phyloP scores from a whole-genome alignment of 2,113 vertebrate species.

The Odocoileus hemionus region DNA sequence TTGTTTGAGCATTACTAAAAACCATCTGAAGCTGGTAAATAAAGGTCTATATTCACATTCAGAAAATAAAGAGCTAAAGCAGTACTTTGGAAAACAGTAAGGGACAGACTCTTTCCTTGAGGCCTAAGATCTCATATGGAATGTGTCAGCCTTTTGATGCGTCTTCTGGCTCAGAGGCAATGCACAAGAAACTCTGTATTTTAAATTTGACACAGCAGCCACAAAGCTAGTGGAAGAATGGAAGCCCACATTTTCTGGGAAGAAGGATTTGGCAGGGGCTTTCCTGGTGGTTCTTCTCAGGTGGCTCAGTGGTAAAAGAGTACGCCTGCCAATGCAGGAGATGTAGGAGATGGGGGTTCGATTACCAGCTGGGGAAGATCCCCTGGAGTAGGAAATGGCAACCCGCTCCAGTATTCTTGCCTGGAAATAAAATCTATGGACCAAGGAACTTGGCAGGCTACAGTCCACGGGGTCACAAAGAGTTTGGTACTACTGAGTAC shows the following conservation, averaged over 20 bases:
- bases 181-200: constrained; percentile 26
- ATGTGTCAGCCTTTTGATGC: neutral
- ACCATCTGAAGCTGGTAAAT: constrained; percentile 52
- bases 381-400: neutral
- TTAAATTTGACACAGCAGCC: constrained; percentile 13
- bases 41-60: constrained; percentile 39
- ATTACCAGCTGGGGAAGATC: neutral
- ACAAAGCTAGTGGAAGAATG: neutral
- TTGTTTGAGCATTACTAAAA: constrained; percentile 41
- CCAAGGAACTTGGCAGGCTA: neutral
- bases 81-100: constrained; percentile 35
- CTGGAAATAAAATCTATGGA: neutral
- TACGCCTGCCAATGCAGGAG: neutral
- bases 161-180: constrained; percentile 19
- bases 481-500: neutral
- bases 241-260: neutral
- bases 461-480: neutral
- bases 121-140: constrained; percentile 24
- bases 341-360: neutral
- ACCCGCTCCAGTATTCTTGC: neutral
- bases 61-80: constrained; percentile 49
- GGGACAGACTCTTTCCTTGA: constrained; percentile 45
- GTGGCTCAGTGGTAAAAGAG: neutral
- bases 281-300: neutral
- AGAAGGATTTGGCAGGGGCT: constrained; percentile 2